These are phyloP conservation scores for Camelus bactrianus DNA, from an alignment of 2,113 vertebrate species.

Conservation along the genomic window DNA sequence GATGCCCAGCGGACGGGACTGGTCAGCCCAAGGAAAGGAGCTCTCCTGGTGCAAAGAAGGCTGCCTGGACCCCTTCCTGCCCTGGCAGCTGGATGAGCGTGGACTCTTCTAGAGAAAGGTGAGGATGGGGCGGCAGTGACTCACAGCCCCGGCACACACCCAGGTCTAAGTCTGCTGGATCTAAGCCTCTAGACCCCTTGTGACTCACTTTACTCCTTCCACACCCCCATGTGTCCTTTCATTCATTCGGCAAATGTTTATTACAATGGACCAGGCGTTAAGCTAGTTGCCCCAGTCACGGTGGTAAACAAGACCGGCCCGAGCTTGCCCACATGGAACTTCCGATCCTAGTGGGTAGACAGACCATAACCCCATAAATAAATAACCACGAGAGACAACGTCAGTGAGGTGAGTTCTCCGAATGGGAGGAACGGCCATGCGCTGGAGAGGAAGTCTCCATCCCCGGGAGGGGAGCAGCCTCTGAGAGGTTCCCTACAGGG, in stretches of 20 bases:
- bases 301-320: not conserved
- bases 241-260: not conserved
- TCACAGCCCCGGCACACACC: accelerated
- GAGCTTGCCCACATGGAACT: too few relatives aligned
- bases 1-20: accelerated
- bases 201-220: not conserved
- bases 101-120: not conserved
- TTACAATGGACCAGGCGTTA: accelerated
- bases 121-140: not conserved
- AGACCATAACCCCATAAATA: not conserved
- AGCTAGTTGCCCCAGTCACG: accelerated
- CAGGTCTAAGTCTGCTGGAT: not conserved
- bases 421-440: not conserved
- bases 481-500: not conserved
- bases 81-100: not conserved
- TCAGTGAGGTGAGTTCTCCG: accelerated
- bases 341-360: not conserved
- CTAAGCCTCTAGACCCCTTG: not conserved
- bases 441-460: too few relatives aligned
- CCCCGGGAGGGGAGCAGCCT: accelerated
- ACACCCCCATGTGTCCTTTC: accelerated
- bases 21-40: not conserved
- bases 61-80: too few relatives aligned
- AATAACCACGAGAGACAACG: not conserved
- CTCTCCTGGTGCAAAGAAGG: not conserved